phyloP scores from a whole-genome alignment of 1,140 invertebrate genomes.

The Ostrea edulis region DNA sequence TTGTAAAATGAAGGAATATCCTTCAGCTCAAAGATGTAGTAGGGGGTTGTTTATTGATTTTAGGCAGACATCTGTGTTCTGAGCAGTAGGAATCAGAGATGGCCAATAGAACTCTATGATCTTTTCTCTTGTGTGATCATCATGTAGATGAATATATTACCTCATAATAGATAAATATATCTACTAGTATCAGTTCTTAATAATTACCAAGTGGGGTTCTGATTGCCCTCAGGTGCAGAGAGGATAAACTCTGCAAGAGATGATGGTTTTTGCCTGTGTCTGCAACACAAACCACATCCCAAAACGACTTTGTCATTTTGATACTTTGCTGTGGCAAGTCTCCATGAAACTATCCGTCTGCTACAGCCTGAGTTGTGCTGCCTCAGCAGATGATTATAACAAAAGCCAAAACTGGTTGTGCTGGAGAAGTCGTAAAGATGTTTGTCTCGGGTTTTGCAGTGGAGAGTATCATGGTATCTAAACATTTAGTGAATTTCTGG shows the following conservation, averaged over 20 bases:
- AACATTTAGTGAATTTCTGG: slow-evolving; percentile 14
- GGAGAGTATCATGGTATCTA: neutral
- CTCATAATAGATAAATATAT: slow-evolving; percentile 10
- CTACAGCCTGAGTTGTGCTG: neutral
- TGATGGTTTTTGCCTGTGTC: neutral
- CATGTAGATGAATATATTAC: slow-evolving; percentile 6
- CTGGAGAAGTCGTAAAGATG: slow-evolving; percentile 8
- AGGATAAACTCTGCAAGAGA: slow-evolving; percentile 21
- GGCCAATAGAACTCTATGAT: neutral
- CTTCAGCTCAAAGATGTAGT: neutral
- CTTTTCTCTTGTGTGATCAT: neutral
- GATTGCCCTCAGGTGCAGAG: neutral
- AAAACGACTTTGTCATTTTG: slow-evolving; percentile 14
- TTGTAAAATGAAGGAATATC: neutral
- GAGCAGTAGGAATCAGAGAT: neutral
- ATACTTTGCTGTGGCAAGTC: neutral
- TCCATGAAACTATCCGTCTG: neutral
- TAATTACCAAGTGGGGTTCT: neutral
- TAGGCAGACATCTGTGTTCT: neutral
- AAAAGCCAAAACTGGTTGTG: neutral
- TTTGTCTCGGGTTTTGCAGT: slow-evolving; percentile 1
- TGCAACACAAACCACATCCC: neutral
- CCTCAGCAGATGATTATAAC: neutral
- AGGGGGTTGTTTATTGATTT: neutral
- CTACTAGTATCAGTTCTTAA: neutral